These are phyloP conservation scores for Prosapia bicincta DNA, from an alignment of 2,888 invertebrate species.

Conservation along the genomic window DNA sequence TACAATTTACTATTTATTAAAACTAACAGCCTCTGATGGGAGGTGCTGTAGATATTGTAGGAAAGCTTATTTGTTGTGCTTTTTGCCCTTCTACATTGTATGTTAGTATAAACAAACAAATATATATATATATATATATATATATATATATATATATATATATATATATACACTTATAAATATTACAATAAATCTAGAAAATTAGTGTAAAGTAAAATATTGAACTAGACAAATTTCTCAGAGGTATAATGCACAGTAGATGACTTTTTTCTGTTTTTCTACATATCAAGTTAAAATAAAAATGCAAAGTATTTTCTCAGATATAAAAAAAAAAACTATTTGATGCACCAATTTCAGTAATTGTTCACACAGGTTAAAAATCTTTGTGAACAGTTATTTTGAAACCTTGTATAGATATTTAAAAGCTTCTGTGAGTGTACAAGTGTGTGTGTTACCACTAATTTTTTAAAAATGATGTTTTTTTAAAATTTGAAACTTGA, in stretches of 20 bases:
- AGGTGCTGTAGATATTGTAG: conserved; percentile 26
- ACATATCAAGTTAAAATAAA: conserved; percentile 16
- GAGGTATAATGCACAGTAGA: conserved; percentile 23
- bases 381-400: conserved; percentile 8
- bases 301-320: conserved; percentile 6
- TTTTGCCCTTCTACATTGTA: conserved; percentile 22
- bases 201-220: conserved; percentile 11
- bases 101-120: conserved; percentile 19
- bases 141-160: too few species aligned
- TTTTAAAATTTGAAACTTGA: neutral
- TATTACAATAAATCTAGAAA: conserved; percentile 20
- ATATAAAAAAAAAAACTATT: conserved; percentile 6
- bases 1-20: neutral
- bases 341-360: conserved; percentile 16
- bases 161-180: conserved; percentile 10
- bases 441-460: neutral
- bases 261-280: conserved; percentile 11
- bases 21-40: neutral
- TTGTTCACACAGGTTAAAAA: neutral
- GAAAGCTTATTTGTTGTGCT: conserved; percentile 26
- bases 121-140: too few species aligned
- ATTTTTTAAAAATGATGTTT: neutral
- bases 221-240: conserved; percentile 16
- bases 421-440: conserved; percentile 20
- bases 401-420: conserved; percentile 20